Conservation (phyloP, 2,113 vertebrate species). For the Taurulus bubalis region DNA sequence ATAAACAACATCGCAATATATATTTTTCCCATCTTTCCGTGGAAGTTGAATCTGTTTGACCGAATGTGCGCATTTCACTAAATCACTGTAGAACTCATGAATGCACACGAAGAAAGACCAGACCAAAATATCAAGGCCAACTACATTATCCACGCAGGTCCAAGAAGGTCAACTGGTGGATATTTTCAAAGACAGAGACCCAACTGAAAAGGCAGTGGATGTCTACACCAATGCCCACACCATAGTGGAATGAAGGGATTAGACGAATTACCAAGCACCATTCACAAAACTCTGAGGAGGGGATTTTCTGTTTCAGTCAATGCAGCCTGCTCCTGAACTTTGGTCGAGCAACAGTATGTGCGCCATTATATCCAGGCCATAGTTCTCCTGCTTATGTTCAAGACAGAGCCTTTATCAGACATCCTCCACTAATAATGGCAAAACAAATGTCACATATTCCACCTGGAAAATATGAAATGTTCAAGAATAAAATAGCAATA, state of each 20-base stretch:
- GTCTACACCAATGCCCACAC: slow-evolving; percentile 31
- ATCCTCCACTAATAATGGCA: slow-evolving; percentile 1
- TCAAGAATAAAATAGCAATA: neutral
- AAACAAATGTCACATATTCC: neutral
- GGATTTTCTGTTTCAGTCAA: slow-evolving; percentile 46
- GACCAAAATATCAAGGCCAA: slow-evolving; percentile 10
- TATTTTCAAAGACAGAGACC: slow-evolving; percentile 2
- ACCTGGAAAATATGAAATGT: neutral
- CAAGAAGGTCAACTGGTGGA: slow-evolving; percentile 19
- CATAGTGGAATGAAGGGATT: slow-evolving; percentile 63
- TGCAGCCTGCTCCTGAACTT: slow-evolving; percentile 43
- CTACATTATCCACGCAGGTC: neutral
- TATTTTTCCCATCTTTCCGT: neutral
- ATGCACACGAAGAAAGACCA: neutral
- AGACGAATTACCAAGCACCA: slow-evolving; percentile 60
- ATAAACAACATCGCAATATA: neutral
- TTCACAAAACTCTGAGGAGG: slow-evolving; percentile 55
- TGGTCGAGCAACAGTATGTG: slow-evolving; percentile 49
- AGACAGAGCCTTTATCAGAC: slow-evolving; percentile 16
- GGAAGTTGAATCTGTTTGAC: neutral
- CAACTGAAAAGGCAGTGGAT: slow-evolving; percentile 15
- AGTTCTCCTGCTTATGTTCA: neutral
- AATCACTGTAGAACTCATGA: neutral
- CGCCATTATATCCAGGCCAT: slow-evolving; percentile 38
- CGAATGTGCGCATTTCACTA: neutral